Evolutionary conservation across 1,140 invertebrate species (phyloP).

Genomic region (Littorina saxatilis): DNA sequence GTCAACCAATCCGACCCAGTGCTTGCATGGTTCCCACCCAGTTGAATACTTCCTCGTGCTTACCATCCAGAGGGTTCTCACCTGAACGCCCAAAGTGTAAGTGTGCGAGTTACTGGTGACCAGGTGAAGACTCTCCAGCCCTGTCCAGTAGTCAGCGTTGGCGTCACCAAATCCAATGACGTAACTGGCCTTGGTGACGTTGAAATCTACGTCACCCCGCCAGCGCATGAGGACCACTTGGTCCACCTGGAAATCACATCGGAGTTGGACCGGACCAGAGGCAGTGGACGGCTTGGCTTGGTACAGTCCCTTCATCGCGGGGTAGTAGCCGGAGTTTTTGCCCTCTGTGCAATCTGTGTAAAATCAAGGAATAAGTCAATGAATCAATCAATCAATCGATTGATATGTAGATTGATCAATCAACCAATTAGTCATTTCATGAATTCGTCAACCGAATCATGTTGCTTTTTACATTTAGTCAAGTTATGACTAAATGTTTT

Average conservation of each 20-base stretch:
- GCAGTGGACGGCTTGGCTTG: background rate
- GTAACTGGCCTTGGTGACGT: conserved; percentile 17
- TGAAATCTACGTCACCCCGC: conserved; percentile 8
- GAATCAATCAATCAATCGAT: too few relatives aligned
- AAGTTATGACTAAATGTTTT: too few relatives aligned
- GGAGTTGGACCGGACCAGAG: background rate
- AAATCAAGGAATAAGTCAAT: too few relatives aligned
- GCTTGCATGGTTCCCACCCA: too few relatives aligned
- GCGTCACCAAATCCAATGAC: conserved; percentile 20
- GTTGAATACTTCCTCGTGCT: too few relatives aligned
- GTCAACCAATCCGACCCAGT: too few relatives aligned
- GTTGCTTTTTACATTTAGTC: too few relatives aligned
- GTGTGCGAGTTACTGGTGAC: background rate
- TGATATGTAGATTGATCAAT: too few relatives aligned
- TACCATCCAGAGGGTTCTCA: too few relatives aligned
- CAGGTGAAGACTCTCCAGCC: conserved; percentile 21
- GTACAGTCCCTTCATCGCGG: background rate
- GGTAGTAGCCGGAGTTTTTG: background rate
- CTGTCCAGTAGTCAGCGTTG: conserved; percentile 18
- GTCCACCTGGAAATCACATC: background rate
- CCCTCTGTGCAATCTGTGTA: conserved; percentile 14
- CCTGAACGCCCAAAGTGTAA: conserved; percentile 12
- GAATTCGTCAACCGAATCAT: too few relatives aligned
- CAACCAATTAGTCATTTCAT: too few relatives aligned
- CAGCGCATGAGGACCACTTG: conserved; percentile 1